Percentiles rank a stretch among this genome's conserved stretches.
phyloP scores from a whole-genome alignment of 2,888 invertebrate genomes.

The Plagodis pulveraria region DNA sequence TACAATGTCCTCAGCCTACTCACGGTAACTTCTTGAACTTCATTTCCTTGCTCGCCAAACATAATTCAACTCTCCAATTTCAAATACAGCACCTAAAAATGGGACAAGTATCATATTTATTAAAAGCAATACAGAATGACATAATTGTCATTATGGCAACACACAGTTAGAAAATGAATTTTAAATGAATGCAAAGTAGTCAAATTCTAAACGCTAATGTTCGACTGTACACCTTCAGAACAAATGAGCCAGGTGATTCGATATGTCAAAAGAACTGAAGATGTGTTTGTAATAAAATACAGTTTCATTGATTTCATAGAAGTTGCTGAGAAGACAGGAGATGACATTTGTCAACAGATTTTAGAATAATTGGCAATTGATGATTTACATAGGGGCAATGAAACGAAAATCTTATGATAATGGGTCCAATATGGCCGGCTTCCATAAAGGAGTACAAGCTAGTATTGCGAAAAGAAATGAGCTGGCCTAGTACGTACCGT shows the following conservation, averaged over 20 bases:
- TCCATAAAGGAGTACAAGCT: slow-evolving; percentile 1
- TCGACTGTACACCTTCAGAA: slow-evolving; percentile 40
- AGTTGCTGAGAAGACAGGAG: slow-evolving; percentile 43
- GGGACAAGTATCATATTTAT: no score
- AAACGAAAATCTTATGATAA: slow-evolving; percentile 1
- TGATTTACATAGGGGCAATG: slow-evolving; percentile 1
- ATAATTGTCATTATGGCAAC: slow-evolving; percentile 14
- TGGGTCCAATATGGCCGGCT: slow-evolving; percentile 2
- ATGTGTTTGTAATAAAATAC: slow-evolving; percentile 42
- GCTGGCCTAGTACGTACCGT: not conserved
- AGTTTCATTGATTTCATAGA: slow-evolving; percentile 49
- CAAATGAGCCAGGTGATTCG: slow-evolving; percentile 45
- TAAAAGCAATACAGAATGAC: no score
- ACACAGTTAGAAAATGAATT: not conserved
- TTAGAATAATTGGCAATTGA: slow-evolving; percentile 33
- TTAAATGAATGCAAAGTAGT: not conserved
- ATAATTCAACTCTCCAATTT: no score
- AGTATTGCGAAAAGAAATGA: slow-evolving; percentile 1
- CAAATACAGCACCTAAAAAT: no score
- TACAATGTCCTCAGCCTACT: slow-evolving; percentile 35
- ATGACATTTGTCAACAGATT: slow-evolving; percentile 35
- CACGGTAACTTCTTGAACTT: slow-evolving; percentile 42
- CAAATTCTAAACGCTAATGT: not conserved
- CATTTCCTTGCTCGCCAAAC: slow-evolving; percentile 41
- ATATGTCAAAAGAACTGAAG: slow-evolving; percentile 29